phyloP scores from a whole-genome alignment of 2,888 invertebrate genomes.

The Nephrotoma guestfalica region DNA sequence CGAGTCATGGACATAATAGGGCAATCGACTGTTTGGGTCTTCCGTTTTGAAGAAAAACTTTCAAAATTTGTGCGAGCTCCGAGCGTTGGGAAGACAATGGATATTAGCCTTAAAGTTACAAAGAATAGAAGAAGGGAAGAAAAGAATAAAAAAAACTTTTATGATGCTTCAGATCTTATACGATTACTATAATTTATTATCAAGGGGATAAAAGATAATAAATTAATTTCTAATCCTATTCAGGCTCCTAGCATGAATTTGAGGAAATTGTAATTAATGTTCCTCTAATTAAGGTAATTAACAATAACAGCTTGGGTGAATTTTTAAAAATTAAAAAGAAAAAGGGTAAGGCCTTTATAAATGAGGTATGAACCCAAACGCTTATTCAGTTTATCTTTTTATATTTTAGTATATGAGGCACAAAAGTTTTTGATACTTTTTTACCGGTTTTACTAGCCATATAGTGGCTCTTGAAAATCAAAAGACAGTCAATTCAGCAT shows the following conservation, averaged over 20 bases:
- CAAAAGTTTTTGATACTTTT: background rate
- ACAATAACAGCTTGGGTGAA: no score
- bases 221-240: background rate
- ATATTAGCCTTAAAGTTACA: background rate
- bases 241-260: constrained; percentile 23
- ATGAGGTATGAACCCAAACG: background rate
- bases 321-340: constrained; percentile 40
- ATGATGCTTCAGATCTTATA: background rate
- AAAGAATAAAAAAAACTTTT: background rate
- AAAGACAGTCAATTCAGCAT: no score
- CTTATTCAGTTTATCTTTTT: background rate
- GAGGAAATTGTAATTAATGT: constrained; percentile 36
- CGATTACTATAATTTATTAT: background rate
- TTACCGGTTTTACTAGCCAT: no score
- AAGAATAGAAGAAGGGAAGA: background rate
- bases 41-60: no score
- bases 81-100: no score
- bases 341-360: constrained; percentile 19
- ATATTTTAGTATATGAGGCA: background rate
- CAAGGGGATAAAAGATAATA: no score
- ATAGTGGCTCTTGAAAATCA: no score
- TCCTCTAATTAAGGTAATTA: constrained; percentile 33
- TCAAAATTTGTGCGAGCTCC: no score
- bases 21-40: no score
- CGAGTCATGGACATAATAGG: no score